phyloP scores from a whole-genome alignment of 2,797 vertebrate species.

The Danio kyathit region DNA sequence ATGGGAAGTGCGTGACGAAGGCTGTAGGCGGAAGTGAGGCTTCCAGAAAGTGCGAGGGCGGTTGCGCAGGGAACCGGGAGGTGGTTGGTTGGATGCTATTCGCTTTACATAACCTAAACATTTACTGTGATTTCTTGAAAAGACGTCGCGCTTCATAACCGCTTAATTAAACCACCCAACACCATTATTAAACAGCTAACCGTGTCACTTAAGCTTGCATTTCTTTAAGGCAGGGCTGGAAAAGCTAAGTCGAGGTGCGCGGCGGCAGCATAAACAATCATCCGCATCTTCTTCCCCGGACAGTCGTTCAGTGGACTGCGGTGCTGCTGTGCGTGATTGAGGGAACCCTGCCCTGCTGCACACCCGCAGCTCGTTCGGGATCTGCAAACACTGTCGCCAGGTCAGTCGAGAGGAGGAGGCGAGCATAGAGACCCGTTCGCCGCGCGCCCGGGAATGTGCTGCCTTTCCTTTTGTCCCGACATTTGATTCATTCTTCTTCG shows the following conservation, averaged over 20 bases:
- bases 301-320: slow-evolving; percentile 6
- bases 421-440: neutral
- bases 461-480: slow-evolving; percentile 17
- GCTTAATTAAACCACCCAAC: neutral
- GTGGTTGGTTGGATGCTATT: slow-evolving; percentile 31
- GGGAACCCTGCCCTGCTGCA: slow-evolving; percentile 12
- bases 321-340: slow-evolving; percentile 25
- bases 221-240: neutral
- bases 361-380: slow-evolving; percentile 14
- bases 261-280: neutral
- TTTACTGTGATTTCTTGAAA: slow-evolving; percentile 7
- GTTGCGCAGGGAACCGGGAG: slow-evolving; percentile 53
- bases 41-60: slow-evolving; percentile 48
- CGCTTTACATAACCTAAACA: slow-evolving; percentile 19
- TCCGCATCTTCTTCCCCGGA: slow-evolving; percentile 38
- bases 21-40: slow-evolving; percentile 51
- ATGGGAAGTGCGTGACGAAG: slow-evolving; percentile 53
- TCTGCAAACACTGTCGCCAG: slow-evolving; percentile 20
- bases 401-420: slow-evolving; percentile 27
- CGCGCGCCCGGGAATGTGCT: neutral
- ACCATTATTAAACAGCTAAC: neutral
- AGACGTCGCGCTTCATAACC: neutral
- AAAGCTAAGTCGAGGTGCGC: slow-evolving; percentile 6
- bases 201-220: neutral
- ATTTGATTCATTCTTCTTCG: neutral